Conservation (phyloP, 1,140 invertebrate species). For the Lamellibrachia luymesi region DNA sequence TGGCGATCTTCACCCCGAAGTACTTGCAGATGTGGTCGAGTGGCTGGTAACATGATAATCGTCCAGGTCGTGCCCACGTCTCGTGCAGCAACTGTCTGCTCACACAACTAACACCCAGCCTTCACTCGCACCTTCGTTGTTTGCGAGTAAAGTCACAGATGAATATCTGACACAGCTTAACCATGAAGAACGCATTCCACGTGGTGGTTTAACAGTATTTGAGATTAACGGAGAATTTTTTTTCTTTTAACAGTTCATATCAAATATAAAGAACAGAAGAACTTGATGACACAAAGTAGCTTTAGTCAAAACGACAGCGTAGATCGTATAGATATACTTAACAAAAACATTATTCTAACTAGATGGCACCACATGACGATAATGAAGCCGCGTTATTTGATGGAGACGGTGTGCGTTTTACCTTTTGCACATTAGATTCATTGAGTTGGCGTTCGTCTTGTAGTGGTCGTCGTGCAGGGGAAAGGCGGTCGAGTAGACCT, state of each 20-base stretch:
- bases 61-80: constrained; percentile 16
- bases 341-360: neutral
- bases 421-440: neutral
- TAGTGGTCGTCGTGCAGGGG: neutral
- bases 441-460: neutral
- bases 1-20: constrained; percentile 86
- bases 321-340: too few relatives aligned
- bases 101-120: neutral
- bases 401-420: neutral
- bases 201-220: neutral
- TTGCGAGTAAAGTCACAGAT: neutral
- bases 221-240: neutral
- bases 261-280: neutral
- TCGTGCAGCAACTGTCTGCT: constrained; percentile 10
- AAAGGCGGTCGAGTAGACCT: neutral
- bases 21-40: constrained; percentile 4
- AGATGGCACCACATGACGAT: neutral
- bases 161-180: neutral
- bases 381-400: neutral
- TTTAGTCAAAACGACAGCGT: neutral
- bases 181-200: neutral
- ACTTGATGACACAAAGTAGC: neutral
- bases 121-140: neutral
- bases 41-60: neutral
- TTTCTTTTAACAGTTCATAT: neutral